phyloP scores from a whole-genome alignment of 1,140 invertebrate genomes.

The Pygmarrhopalites habei region DNA sequence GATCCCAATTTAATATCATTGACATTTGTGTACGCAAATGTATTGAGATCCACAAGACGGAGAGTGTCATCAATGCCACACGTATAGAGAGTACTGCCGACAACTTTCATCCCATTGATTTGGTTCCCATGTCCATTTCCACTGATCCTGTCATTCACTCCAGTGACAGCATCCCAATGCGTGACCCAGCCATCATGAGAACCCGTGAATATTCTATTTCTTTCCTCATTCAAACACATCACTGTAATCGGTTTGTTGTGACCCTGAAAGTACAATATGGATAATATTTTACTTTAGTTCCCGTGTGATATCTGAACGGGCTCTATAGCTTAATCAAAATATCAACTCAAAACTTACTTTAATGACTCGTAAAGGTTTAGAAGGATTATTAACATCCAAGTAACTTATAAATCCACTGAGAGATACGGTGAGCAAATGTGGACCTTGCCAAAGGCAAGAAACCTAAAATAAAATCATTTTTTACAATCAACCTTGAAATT shows the following conservation, averaged over 20 bases:
- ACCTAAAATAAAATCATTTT: slow-evolving; percentile 60
- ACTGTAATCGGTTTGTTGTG: slow-evolving; percentile 98
- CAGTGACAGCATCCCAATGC: slow-evolving; percentile 72
- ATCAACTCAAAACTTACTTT: slow-evolving; percentile 54
- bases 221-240: slow-evolving; percentile 69
- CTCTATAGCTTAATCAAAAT: no score
- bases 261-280: slow-evolving; percentile 54
- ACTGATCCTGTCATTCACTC: slow-evolving; percentile 66
- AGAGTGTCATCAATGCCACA: slow-evolving; percentile 86
- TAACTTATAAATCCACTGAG: slow-evolving; percentile 93
- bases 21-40: slow-evolving; percentile 57
- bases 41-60: slow-evolving; percentile 58
- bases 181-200: slow-evolving; percentile 88
- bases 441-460: slow-evolving; percentile 91
- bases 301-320: no score
- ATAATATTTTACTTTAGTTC: neutral
- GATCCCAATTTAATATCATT: slow-evolving; percentile 68
- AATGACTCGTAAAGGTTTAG: slow-evolving; percentile 72
- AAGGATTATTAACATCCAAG: slow-evolving; percentile 78
- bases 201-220: slow-evolving; percentile 75
- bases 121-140: slow-evolving; percentile 90
- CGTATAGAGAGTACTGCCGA: slow-evolving; percentile 66
- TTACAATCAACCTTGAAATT: no score
- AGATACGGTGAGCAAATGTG: slow-evolving; percentile 80
- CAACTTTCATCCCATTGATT: slow-evolving; percentile 75